Evolutionary conservation across 2,888 invertebrate species (phyloP).

Genomic region (Dorcus hopei): DNA sequence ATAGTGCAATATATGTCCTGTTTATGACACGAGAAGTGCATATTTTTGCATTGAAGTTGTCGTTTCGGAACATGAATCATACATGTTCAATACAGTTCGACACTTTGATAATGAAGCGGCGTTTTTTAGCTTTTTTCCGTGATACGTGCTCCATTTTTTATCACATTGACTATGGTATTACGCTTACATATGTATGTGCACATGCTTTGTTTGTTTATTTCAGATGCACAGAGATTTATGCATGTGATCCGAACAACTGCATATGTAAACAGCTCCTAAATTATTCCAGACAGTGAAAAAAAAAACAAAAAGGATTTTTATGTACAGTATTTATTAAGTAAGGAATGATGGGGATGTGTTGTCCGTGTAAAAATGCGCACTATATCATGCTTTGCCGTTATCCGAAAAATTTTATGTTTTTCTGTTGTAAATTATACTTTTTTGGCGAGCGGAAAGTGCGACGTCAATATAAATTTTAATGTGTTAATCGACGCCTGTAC

Average conservation of each 20-base stretch:
- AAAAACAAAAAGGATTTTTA: constrained; percentile 18
- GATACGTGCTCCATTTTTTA: constrained; percentile 42
- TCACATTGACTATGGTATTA: constrained; percentile 40
- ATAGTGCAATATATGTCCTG: constrained; percentile 48
- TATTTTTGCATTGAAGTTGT: constrained; percentile 51
- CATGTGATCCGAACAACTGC: constrained; percentile 19
- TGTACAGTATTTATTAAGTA: constrained; percentile 16
- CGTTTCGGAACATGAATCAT: constrained; percentile 50
- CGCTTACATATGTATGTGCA: constrained; percentile 39
- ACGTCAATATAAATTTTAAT: not conserved
- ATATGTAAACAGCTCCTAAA: constrained; percentile 24
- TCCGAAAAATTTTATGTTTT: not conserved
- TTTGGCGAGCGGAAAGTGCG: not conserved
- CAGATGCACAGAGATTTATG: constrained; percentile 28
- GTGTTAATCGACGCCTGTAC: too few relatives aligned
- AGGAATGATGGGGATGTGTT: not conserved
- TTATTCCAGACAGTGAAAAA: constrained; percentile 19
- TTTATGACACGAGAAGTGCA: constrained; percentile 49
- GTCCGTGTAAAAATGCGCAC: not conserved
- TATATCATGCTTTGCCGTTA: not conserved
- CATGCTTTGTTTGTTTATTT: constrained; percentile 30
- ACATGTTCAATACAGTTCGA: constrained; percentile 50
- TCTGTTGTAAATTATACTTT: not conserved
- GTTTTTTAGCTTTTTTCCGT: constrained; percentile 25
- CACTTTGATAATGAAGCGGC: constrained; percentile 49